Evolutionary conservation across 2,888 invertebrate genomes (phyloP).

Genomic region (Epinotia ramella): DNA sequence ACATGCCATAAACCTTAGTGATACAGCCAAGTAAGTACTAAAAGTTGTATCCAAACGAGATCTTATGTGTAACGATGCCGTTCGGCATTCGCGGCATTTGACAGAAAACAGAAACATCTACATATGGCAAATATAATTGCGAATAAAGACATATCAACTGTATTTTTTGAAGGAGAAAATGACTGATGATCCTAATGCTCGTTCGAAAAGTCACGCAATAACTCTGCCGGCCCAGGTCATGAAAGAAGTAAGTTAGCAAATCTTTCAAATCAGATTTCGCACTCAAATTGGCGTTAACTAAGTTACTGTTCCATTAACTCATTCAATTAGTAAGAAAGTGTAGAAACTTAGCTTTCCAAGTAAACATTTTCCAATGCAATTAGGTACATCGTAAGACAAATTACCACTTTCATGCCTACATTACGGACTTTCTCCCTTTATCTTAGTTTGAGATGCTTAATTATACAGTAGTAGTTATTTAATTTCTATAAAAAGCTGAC

Average conservation of each 20-base stretch:
- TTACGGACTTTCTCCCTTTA: slow-evolving; percentile 40
- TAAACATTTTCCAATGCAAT: slow-evolving; percentile 32
- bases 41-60: slow-evolving; percentile 19
- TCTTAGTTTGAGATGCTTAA: slow-evolving; percentile 40
- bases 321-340: slow-evolving; percentile 32
- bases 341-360: slow-evolving; percentile 26
- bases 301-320: not conserved
- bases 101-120: not conserved
- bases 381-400: slow-evolving; percentile 25
- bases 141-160: too few relatives aligned
- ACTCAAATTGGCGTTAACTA: slow-evolving; percentile 1
- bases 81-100: not conserved
- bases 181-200: too few relatives aligned
- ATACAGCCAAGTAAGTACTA: slow-evolving; percentile 18
- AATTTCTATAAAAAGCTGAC: slow-evolving; percentile 30
- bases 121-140: not conserved
- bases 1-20: slow-evolving; percentile 10
- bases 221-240: not conserved
- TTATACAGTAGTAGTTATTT: slow-evolving; percentile 38
- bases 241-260: not conserved
- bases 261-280: slow-evolving; percentile 11
- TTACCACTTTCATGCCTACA: slow-evolving; percentile 31
- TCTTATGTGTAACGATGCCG: slow-evolving; percentile 1
- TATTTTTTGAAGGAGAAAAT: too few relatives aligned
- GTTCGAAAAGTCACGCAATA: too few relatives aligned